phyloP scores from a whole-genome alignment of 2,113 vertebrate species.

The Channa argus region DNA sequence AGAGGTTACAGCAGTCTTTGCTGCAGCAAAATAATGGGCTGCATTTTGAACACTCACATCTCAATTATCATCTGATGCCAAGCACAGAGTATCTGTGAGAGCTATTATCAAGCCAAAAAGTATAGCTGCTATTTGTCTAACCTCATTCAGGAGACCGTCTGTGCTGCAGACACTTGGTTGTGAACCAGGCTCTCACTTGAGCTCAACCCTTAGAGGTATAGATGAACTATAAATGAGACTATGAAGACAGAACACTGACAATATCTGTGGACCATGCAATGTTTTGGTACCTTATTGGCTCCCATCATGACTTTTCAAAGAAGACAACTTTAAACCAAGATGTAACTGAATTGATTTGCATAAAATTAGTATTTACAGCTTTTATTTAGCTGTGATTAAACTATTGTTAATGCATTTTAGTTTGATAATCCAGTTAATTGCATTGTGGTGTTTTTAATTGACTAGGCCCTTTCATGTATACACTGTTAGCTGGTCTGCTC shows the following conservation, averaged over 20 bases:
- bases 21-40: conserved; percentile 52
- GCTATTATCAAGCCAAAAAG: conserved; percentile 50
- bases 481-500: not conserved
- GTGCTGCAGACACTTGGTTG: not conserved
- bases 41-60: conserved; percentile 65
- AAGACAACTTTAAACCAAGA: not conserved
- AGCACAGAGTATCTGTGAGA: conserved; percentile 56
- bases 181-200: conserved; percentile 8
- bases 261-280: not conserved
- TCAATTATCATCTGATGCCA: conserved; percentile 65
- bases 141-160: conserved; percentile 44
- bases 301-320: too few species aligned
- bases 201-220: not conserved
- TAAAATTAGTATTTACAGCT: not conserved
- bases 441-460: not conserved
- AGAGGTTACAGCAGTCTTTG: conserved; percentile 57
- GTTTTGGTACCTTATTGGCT: not conserved
- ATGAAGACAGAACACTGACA: not conserved
- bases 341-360: not conserved
- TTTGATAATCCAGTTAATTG: not conserved
- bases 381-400: not conserved
- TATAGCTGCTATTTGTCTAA: conserved; percentile 55
- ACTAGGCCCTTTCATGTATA: not conserved
- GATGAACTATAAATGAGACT: not conserved
- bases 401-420: not conserved